Conservation (phyloP, 2,888 invertebrate genomes). For the Ochropacha duplaris region DNA sequence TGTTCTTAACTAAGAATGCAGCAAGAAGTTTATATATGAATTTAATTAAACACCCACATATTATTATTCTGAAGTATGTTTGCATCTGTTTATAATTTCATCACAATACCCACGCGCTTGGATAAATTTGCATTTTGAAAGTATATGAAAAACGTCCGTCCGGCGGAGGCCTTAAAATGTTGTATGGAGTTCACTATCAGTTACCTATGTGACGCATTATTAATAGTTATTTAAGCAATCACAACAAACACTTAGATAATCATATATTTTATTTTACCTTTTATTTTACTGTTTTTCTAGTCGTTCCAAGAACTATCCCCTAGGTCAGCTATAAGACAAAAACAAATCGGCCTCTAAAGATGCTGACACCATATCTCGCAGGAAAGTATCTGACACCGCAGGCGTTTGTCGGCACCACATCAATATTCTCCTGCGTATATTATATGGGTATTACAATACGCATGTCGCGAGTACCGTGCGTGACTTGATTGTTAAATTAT, state of each 20-base stretch:
- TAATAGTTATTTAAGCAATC: too few relatives aligned
- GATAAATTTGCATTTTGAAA: neutral
- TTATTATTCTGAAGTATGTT: neutral
- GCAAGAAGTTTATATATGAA: neutral
- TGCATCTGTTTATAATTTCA: neutral
- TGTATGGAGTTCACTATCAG: neutral
- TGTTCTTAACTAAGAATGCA: neutral
- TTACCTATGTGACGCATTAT: too few relatives aligned
- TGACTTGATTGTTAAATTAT: neutral
- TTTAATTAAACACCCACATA: neutral
- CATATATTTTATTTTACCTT: too few relatives aligned
- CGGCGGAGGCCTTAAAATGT: neutral
- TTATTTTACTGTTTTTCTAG: too few relatives aligned
- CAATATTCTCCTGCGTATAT: neutral
- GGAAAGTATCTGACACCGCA: neutral
- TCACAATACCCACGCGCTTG: neutral
- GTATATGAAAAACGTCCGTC: neutral
- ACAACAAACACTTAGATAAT: too few relatives aligned
- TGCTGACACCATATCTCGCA: neutral
- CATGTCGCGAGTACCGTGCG: neutral
- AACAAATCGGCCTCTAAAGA: neutral
- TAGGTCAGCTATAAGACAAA: neutral
- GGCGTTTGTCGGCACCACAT: neutral
- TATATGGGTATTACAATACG: conserved; percentile 1
- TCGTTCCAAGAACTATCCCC: too few relatives aligned